Conservation (phyloP, 2,797 vertebrate genomes). For the Sebastolobus altivelis region DNA sequence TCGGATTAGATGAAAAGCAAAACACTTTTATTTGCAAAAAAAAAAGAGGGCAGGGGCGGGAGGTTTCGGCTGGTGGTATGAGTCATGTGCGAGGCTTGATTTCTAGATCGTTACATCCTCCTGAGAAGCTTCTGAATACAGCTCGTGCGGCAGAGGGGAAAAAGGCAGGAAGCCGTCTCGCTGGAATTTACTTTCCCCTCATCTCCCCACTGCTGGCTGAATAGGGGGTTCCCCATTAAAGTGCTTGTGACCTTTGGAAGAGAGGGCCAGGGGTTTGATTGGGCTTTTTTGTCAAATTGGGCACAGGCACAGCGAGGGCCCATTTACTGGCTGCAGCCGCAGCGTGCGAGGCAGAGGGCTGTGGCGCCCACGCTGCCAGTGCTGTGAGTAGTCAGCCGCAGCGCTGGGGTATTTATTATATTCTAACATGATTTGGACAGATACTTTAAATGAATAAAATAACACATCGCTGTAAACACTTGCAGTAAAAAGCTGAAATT, state of each 20-base stretch:
- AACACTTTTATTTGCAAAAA: constrained; percentile 61
- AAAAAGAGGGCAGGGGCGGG: background rate
- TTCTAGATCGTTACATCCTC: constrained; percentile 64
- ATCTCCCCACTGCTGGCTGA: constrained; percentile 40
- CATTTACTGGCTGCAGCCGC: constrained; percentile 52
- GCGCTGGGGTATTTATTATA: constrained; percentile 12
- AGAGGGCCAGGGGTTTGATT: constrained; percentile 64
- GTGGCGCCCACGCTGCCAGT: constrained; percentile 28
- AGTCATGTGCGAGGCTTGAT: constrained; percentile 65
- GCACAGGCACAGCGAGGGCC: constrained; percentile 56
- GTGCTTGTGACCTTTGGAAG: constrained; percentile 72
- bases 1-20: constrained; percentile 57
- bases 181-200: constrained; percentile 50
- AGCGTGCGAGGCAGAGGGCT: constrained; percentile 42
- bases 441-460: background rate
- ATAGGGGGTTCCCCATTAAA: constrained; percentile 53
- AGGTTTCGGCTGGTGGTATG: constrained; percentile 49
- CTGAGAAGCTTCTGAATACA: constrained; percentile 54
- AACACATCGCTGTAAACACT: background rate
- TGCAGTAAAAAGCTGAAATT: background rate
- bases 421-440: background rate
- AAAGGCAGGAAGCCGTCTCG: constrained; percentile 45
- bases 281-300: constrained; percentile 55
- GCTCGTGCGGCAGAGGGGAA: constrained; percentile 15
- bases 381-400: constrained; percentile 36